Base-by-base conservation (phyloP, 2,113 vertebrate species). In the Pelusios castaneus region DNA sequence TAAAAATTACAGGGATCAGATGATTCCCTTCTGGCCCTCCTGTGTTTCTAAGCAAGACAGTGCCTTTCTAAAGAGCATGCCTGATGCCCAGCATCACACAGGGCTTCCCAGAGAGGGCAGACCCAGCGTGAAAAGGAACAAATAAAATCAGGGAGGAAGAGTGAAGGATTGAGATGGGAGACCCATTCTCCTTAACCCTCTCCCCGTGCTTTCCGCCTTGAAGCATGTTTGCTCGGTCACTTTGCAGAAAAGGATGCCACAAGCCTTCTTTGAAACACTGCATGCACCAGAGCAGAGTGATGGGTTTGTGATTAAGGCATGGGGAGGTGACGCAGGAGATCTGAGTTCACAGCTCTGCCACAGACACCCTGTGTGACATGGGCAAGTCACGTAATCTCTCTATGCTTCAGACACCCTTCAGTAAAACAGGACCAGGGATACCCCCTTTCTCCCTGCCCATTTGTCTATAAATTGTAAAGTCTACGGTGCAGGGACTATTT, bases 31-130 rank as follows among this genome's bases (percentile, higher is more conserved):
- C 84, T 84, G 87, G 94, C 8, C 47, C 63, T 93, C 70, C 85
- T 84, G 38, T 0, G 0, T 25, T 96, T n/a, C 6, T 41, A 80
- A 58, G 58, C 63, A 92, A 93, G 89, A 60, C 31, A 67, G 27
- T 1, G 0, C 31, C 24, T 87, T 91, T 89, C 93, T 95, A 88
- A 91, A 81, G 81, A 92, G 58, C 85, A 78, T 93, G 84, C 87
- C 87, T 95, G 90, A 90, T 93, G 77, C 81, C 92, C 85, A 93
- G 89, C 95, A 95, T 95, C 96, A 93, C 90, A 90, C 94, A 94
- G 94, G 0, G 80, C 92, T 94, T 96, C 96, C 93, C 77, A 88
- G 82, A 84, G 93, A 96, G 43, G 95, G 91, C 91, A 80, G 94
- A 93, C 47, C 41, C 67, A 84, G 10, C 0, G 5, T 90, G 75